Base-by-base conservation (phyloP, 2,113 vertebrate genomes). In the Vulpes vulpes region DNA sequence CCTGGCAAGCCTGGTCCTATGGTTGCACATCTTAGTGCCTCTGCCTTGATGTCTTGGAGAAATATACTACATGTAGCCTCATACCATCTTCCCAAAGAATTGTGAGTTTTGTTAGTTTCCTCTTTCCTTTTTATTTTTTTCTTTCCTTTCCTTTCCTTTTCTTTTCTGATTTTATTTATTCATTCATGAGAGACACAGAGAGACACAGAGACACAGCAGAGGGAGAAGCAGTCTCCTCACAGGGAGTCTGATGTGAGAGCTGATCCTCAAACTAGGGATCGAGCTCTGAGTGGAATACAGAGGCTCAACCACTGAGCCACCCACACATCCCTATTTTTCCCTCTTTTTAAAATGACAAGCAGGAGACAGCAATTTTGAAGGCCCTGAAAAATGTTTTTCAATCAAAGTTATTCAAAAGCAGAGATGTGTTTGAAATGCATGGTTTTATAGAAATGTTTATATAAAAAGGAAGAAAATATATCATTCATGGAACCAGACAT, bases 1-100 rank as follows among this genome's bases (percentile, higher is more conserved):
- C 25, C 23, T 15, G 8, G 23, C 30, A 60, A 60, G 25, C 8
- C 9, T 3, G 32, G 23, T 30, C 65, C 23, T 73, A 6, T 1
- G 0, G 0, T n/a, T 16, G 25, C 9, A 4, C 4, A 2, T 32
- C 14, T 43, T 14, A 17, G 32, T 3, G 0, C 8, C 32, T 43
- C 65, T 49, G 51, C 27, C 49, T 30, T 11, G 16, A 17, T 74
- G 49, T 43, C 55, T 23, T 35, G 11, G 55, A 25, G 71, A 69
- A 71, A 43, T 3, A 32, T 5, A 19, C 22, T 19, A 8, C 3
- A 1, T 22, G 11, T 7, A 0, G 2, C 5, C 38, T 49, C 35
- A 35, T 0, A 7, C 9, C 22, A 8, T 43, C 76, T 90, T 64
- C 55, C 22, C 15, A 16, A 0, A 27, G 22, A 38, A 32, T 55